Evolutionary conservation across 2,888 invertebrate species (phyloP).

Genomic region (Leptinotarsa juncta): DNA sequence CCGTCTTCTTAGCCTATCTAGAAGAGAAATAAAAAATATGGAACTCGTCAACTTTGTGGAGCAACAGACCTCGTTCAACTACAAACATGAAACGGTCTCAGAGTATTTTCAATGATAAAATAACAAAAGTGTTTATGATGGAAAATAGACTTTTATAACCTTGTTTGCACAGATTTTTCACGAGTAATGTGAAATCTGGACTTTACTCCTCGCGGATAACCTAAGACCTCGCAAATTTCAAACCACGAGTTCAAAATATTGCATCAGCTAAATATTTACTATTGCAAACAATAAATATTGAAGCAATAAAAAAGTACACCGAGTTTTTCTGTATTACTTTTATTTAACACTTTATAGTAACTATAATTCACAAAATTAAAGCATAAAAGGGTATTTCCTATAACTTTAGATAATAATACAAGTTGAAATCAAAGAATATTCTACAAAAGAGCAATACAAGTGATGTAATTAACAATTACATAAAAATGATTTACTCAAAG

Average conservation of each 20-base stretch:
- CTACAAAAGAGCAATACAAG: slow-evolving; percentile 40
- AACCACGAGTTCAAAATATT: background rate
- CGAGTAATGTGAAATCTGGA: background rate
- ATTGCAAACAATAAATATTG: too few species aligned
- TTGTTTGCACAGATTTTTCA: too few species aligned
- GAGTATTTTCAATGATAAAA: too few species aligned
- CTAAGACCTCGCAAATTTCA: slow-evolving; percentile 3
- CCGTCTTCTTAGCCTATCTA: too few species aligned
- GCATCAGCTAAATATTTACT: slow-evolving; percentile 4
- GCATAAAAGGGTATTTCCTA: slow-evolving; percentile 49
- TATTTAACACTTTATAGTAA: slow-evolving; percentile 54
- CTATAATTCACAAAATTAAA: slow-evolving; percentile 54
- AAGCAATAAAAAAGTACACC: background rate
- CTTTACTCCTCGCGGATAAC: background rate
- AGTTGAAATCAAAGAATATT: slow-evolving; percentile 41
- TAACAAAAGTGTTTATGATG: too few species aligned
- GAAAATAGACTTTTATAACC: too few species aligned
- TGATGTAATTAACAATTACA: slow-evolving; percentile 32
- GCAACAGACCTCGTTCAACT: too few species aligned
- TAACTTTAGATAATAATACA: slow-evolving; percentile 42
- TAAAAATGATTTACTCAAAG: slow-evolving; percentile 1
- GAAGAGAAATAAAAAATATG: too few species aligned
- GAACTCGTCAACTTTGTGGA: too few species aligned
- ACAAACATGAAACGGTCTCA: too few species aligned
- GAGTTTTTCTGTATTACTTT: slow-evolving; percentile 39